Evolutionary conservation across 2,797 vertebrate species (phyloP).

Genomic region (Microchirus variegatus): DNA sequence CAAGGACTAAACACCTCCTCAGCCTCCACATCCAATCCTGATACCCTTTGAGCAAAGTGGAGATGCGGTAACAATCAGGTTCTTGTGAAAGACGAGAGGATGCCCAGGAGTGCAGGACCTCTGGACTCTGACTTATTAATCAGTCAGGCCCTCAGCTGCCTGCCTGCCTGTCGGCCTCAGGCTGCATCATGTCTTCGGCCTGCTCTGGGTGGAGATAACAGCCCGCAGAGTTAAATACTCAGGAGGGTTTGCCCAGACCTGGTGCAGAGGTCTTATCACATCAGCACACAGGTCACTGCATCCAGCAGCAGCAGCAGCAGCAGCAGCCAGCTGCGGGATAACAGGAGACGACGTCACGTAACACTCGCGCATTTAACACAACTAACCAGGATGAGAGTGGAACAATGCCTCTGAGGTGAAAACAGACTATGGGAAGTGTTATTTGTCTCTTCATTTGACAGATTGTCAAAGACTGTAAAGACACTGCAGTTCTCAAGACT

Average conservation of each 20-base stretch:
- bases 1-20: constrained; percentile 28
- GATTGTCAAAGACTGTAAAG: not conserved
- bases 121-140: constrained; percentile 76
- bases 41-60: constrained; percentile 54
- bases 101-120: constrained; percentile 79
- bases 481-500: not conserved
- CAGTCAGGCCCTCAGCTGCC: constrained; percentile 59
- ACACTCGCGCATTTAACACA: constrained; percentile 15
- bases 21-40: constrained; percentile 28
- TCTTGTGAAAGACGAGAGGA: constrained; percentile 80
- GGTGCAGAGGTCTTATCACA: constrained; percentile 46
- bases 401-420: constrained; percentile 6
- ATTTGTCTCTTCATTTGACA: not conserved
- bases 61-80: constrained; percentile 71
- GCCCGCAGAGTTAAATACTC: constrained; percentile 56
- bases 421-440: not conserved
- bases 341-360: constrained; percentile 17
- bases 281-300: constrained; percentile 54
- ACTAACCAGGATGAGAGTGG: constrained; percentile 15
- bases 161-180: constrained; percentile 49
- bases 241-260: constrained; percentile 46
- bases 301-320: constrained; percentile 24
- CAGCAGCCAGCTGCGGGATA: constrained; percentile 26
- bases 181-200: constrained; percentile 50
- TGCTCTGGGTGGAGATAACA: constrained; percentile 48